phyloP scores from a whole-genome alignment of 2,797 vertebrate genomes.

The Leptoclinus maculatus region DNA sequence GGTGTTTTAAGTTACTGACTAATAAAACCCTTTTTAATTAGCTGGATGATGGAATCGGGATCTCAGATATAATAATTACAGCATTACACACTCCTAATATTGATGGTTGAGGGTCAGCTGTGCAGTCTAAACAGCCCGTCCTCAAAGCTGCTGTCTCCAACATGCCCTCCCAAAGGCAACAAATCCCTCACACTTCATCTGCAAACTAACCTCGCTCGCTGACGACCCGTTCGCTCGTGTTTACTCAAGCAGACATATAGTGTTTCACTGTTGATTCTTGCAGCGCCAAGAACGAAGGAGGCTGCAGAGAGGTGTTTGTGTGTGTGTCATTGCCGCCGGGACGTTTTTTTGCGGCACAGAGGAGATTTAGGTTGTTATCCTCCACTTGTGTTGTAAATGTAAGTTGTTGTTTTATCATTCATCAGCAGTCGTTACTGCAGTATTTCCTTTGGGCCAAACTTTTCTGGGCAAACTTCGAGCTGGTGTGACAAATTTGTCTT shows the following conservation, averaged over 20 bases:
- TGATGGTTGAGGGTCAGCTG: slow-evolving; percentile 44
- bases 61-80: neutral
- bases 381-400: slow-evolving; percentile 9
- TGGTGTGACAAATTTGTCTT: slow-evolving; percentile 14
- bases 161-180: slow-evolving; percentile 55
- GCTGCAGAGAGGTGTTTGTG: slow-evolving; percentile 35
- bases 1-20: neutral
- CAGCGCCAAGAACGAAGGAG: slow-evolving; percentile 53
- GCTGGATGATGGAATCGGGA: neutral
- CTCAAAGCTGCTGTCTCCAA: slow-evolving; percentile 57
- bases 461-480: neutral
- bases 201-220: slow-evolving; percentile 55
- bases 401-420: slow-evolving; percentile 18
- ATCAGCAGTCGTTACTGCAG: neutral
- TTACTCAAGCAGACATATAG: slow-evolving; percentile 68
- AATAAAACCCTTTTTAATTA: neutral
- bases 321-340: slow-evolving; percentile 31
- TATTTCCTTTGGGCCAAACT: slow-evolving; percentile 15
- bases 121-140: slow-evolving; percentile 68
- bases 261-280: slow-evolving; percentile 72
- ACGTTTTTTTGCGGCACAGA: slow-evolving; percentile 22
- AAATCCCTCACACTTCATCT: slow-evolving; percentile 68
- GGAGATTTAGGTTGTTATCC: slow-evolving; percentile 36
- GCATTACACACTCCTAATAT: neutral
- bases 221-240: slow-evolving; percentile 61